Conservation (phyloP, 2,113 vertebrate species). For the Columba livia region DNA sequence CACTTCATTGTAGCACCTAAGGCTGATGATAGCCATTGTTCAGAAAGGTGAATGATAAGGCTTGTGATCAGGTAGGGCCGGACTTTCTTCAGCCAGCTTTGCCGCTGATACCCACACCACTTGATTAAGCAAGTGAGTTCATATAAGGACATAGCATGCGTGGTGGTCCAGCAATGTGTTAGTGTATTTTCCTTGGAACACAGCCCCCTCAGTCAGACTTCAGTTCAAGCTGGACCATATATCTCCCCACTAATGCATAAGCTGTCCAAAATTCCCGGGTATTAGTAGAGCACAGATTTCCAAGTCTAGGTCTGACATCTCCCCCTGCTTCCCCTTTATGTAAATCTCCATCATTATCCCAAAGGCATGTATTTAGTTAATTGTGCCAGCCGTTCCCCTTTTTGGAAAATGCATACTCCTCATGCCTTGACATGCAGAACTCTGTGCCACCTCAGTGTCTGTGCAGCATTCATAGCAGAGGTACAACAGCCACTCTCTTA, state of each 20-base stretch:
- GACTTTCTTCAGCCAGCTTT: background rate
- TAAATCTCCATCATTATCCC: background rate
- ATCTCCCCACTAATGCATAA: background rate
- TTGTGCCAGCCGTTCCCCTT: background rate
- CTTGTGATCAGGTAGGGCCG: background rate
- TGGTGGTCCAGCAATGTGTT: background rate
- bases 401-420: background rate
- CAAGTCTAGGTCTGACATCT: background rate
- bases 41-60: background rate
- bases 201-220: background rate
- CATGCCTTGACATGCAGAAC: background rate
- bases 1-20: background rate
- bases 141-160: background rate
- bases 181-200: conserved; percentile 28
- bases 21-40: background rate
- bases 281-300: background rate
- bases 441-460: background rate
- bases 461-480: background rate
- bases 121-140: background rate
- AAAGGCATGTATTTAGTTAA: background rate
- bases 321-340: background rate
- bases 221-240: background rate
- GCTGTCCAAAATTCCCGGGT: background rate
- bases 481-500: background rate
- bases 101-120: background rate